Evolutionary conservation across 2,888 invertebrate genomes (phyloP), one percentile per base, ranked within the genome.

Genomic region (Tortricodes alternella): DNA sequence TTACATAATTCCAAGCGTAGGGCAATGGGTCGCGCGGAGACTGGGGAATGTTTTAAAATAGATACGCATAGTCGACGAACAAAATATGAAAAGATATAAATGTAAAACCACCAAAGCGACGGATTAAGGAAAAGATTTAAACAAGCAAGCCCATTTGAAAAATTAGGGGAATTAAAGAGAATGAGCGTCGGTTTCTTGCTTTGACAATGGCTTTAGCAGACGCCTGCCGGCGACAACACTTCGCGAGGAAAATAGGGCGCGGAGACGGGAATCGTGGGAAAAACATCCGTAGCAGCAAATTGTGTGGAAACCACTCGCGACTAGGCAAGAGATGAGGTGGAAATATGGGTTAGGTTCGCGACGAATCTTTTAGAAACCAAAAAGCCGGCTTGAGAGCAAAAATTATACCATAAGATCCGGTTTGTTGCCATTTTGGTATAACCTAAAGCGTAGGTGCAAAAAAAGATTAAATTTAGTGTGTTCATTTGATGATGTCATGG

Each of bases 171-270:
- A 43, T 55, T 34, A 43, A 21, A 43, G 18, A 32, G 24, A 24
- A 48, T 24, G 41, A 49, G 49, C 21, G 16, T 16, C 24, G 35
- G 35, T 43, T 49, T 53, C 38, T 73, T 74, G 67, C 64, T 62
- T 63, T 46, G 73, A 71, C 78, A 67, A 62, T 53, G 29, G 34
- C 29, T 51, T 65, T 66, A 62, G 62, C 61, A 58, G 65, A n/a
- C n/a, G 64, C 63, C 63, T 65, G 65, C 63, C 63, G 64, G 68
- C 64, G 71, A 71, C 73, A 69, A 58, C 73, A 68, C 77, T 75
- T 71, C 72, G 80, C 29, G 75, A 74, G 71, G 76, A 77, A 88
- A 83, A 84, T 87, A 80, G 85, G 85, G 69, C 85, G 80, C 70
- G 62, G 63, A 65, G 66, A 37, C 61, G 64, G 66, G 46, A 46